Evolutionary conservation across 2,797 vertebrate genomes (phyloP).

Genomic region (Ceryle rudis): DNA sequence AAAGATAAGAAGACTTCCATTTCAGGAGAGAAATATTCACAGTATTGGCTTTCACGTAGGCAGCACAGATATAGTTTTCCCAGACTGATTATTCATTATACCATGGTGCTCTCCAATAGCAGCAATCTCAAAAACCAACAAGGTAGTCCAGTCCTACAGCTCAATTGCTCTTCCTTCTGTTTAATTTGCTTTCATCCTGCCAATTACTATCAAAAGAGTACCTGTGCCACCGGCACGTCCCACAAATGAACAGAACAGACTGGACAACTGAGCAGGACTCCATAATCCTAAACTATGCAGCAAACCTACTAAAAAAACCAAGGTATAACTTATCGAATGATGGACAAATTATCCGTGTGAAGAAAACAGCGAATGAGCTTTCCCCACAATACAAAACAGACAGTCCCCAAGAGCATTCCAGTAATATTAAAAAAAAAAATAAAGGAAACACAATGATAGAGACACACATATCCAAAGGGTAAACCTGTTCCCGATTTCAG

Average conservation of each 20-base stretch:
- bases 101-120: background rate
- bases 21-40: background rate
- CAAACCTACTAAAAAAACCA: background rate
- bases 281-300: background rate
- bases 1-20: background rate
- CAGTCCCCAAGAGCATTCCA: background rate
- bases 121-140: background rate
- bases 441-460: background rate
- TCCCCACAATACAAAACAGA: background rate
- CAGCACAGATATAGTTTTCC: background rate
- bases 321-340: background rate
- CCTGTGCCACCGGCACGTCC: background rate
- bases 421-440: rapidly evolving
- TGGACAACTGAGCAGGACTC: background rate
- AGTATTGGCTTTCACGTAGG: background rate
- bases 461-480: background rate
- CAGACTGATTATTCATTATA: background rate
- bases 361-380: background rate
- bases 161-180: background rate
- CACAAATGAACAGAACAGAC: background rate
- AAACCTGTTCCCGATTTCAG: background rate
- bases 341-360: background rate
- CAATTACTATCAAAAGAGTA: background rate
- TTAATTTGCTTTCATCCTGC: background rate
- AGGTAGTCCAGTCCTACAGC: background rate